Evolutionary conservation across 2,113 vertebrate genomes (phyloP).

Genomic region (Dasypus novemcinctus): DNA sequence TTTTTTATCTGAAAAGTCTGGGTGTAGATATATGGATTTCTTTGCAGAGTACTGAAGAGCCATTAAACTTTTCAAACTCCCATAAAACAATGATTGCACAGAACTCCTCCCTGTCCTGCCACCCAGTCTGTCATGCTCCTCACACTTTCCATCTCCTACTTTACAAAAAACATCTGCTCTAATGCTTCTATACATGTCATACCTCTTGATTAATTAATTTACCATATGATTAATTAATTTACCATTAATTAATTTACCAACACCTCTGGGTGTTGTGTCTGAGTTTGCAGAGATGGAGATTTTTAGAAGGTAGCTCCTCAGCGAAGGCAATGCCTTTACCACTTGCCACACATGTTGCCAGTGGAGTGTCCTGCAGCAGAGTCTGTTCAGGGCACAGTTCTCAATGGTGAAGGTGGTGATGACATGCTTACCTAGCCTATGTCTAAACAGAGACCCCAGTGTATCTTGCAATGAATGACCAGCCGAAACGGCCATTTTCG

Average conservation of each 20-base stretch:
- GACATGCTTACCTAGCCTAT: background rate
- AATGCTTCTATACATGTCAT: no score
- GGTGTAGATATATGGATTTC: background rate
- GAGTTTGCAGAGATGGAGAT: background rate
- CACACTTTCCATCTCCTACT: background rate
- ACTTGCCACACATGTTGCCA: background rate
- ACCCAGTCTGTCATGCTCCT: background rate
- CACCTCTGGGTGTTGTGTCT: background rate
- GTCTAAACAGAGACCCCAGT: background rate
- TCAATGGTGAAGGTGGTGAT: background rate
- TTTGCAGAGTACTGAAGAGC: background rate
- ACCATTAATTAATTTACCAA: no score
- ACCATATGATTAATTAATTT: no score
- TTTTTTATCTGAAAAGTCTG: background rate
- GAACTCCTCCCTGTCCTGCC: background rate
- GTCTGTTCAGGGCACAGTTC: background rate
- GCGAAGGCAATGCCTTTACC: background rate
- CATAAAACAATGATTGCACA: background rate
- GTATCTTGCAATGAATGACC: background rate
- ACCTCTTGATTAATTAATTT: background rate
- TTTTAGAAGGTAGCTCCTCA: background rate
- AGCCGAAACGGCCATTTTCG: fast-evolving
- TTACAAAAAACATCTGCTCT: background rate
- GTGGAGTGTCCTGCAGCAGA: background rate
- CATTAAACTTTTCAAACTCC: background rate